Evolutionary conservation across 23 tunicate species (phyloP).

Genomic region (Pegea sp.): DNA sequence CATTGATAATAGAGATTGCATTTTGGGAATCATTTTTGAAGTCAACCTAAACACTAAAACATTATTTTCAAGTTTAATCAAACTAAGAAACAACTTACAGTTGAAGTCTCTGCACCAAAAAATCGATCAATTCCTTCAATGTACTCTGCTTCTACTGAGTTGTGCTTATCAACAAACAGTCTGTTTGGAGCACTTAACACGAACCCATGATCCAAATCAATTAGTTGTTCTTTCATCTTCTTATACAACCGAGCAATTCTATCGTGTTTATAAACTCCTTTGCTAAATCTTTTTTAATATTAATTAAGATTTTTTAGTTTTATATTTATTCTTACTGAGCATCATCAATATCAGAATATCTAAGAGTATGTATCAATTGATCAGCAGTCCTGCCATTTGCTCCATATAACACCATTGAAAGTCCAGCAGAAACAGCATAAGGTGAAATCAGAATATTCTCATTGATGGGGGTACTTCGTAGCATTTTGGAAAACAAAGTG

Average conservation of each 20-base stretch:
- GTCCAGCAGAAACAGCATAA: not conserved
- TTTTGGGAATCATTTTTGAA: not conserved
- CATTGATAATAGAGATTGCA: not conserved
- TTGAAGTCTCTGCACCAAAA: not conserved
- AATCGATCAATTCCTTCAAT: not conserved
- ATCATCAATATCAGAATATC: not conserved
- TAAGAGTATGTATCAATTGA: not conserved
- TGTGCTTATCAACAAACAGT: not conserved
- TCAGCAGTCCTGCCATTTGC: not conserved
- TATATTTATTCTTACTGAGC: not conserved
- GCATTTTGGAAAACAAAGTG: not conserved
- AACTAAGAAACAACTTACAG: no score
- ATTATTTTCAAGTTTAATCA: no score
- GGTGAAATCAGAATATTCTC: not conserved
- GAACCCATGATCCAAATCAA: constrained; percentile 1
- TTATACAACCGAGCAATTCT: not conserved
- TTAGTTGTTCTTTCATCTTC: constrained; percentile 1
- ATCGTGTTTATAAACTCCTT: not conserved
- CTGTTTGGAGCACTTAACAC: not conserved
- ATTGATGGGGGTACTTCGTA: not conserved
- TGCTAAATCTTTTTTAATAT: no score
- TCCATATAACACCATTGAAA: not conserved
- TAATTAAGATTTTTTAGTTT: not conserved
- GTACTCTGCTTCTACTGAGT: not conserved
- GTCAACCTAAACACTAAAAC: constrained; percentile 1